phyloP scores from a whole-genome alignment of 2,888 invertebrate genomes.

The Orchestes rusci region DNA sequence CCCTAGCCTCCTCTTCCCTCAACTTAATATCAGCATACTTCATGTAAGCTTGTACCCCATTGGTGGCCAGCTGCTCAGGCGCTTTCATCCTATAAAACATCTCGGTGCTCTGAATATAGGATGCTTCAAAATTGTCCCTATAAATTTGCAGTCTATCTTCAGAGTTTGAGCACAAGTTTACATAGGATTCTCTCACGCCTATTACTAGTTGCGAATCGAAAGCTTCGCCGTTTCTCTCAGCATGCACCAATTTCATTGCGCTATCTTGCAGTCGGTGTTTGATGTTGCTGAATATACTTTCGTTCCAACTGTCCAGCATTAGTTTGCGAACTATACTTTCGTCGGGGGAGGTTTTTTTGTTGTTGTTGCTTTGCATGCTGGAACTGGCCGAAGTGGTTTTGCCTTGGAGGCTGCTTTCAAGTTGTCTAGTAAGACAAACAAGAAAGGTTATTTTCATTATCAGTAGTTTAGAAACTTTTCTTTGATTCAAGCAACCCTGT shows the following conservation, averaged over 20 bases:
- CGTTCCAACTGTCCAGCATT: slow-evolving; percentile 98
- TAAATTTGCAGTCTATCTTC: slow-evolving; percentile 94
- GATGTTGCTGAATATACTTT: slow-evolving; percentile 92
- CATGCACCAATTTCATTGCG: slow-evolving; percentile 95
- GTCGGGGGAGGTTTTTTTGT: slow-evolving; percentile 58
- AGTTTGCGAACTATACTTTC: slow-evolving; percentile 90
- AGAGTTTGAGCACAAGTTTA: slow-evolving; percentile 89
- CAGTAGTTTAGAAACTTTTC: too few relatives aligned
- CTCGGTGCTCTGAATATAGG: slow-evolving; percentile 91
- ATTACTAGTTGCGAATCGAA: slow-evolving; percentile 97
- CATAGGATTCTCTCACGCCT: slow-evolving; percentile 96
- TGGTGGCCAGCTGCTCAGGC: slow-evolving; percentile 72
- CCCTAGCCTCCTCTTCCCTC: slow-evolving; percentile 90
- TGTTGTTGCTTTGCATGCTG: slow-evolving; percentile 33
- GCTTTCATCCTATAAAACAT: slow-evolving; percentile 91
- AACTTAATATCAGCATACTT: slow-evolving; percentile 91
- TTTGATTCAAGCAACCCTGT: too few relatives aligned
- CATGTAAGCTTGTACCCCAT: slow-evolving; percentile 97
- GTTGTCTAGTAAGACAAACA: slow-evolving; percentile 52
- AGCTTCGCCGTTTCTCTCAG: slow-evolving; percentile 95
- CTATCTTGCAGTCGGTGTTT: slow-evolving; percentile 89
- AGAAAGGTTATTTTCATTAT: too few relatives aligned
- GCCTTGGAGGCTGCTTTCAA: slow-evolving; percentile 76
- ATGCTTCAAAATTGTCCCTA: slow-evolving; percentile 92
- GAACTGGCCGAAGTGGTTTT: slow-evolving; percentile 44